A percentile compares a stretch with the other conserved stretches of the same genome.
phyloP scores from a whole-genome alignment of 2,888 invertebrate genomes.

The Brenthis ino region DNA sequence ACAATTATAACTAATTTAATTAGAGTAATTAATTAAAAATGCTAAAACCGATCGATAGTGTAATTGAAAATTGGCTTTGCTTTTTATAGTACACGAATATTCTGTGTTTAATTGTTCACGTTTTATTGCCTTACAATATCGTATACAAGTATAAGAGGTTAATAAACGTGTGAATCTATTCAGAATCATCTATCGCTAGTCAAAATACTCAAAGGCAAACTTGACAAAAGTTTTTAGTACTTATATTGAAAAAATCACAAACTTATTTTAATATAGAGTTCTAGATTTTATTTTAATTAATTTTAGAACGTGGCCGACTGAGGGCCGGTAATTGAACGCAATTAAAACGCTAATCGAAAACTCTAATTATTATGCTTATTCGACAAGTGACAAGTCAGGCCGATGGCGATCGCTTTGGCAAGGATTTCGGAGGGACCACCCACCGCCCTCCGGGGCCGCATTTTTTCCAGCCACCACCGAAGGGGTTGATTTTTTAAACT shows the following conservation, averaged over 20 bases:
- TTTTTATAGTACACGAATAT: constrained; percentile 25
- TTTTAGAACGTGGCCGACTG: constrained; percentile 28
- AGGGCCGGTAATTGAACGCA: constrained; percentile 44
- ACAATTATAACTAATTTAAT: constrained; percentile 28
- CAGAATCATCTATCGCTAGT: background rate
- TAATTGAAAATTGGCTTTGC: constrained; percentile 30
- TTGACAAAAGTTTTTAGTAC: constrained; percentile 1
- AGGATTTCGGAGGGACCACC: constrained; percentile 78
- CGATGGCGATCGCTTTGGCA: constrained; percentile 79
- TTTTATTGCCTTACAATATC: constrained; percentile 22
- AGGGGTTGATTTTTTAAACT: constrained; percentile 84
- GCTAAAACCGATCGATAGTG: constrained; percentile 26
- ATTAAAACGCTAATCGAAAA: constrained; percentile 71
- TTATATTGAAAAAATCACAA: constrained; percentile 3
- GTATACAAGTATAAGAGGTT: constrained; percentile 3
- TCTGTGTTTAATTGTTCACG: constrained; percentile 26
- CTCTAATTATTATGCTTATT: constrained; percentile 81
- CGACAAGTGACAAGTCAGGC: constrained; percentile 79
- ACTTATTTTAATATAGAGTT: constrained; percentile 15
- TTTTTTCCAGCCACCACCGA: constrained; percentile 78
- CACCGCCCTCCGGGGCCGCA: constrained; percentile 69
- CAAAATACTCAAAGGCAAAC: background rate
- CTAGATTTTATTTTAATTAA: constrained; percentile 24
- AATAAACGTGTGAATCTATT: constrained; percentile 14
- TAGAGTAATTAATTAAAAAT: constrained; percentile 32